Evolutionary conservation across 2,797 vertebrate species (phyloP).

Genomic region (Peromyscus attwateri): DNA sequence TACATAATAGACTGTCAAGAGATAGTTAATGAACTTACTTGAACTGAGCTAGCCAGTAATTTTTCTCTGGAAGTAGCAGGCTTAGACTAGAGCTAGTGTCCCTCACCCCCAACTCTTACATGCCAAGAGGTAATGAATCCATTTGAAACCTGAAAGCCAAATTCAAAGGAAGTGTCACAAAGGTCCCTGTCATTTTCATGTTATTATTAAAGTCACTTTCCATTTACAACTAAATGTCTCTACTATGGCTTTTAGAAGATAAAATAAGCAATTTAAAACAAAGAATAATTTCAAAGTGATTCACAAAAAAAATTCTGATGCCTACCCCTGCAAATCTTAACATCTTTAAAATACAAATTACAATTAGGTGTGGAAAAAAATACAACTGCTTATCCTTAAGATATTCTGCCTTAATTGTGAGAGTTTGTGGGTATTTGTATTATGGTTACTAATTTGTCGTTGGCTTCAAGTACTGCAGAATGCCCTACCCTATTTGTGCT

Average conservation of each 20-base stretch:
- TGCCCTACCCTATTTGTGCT: constrained; percentile 6
- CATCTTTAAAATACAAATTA: constrained; percentile 55
- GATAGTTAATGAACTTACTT: constrained; percentile 62
- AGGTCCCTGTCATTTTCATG: constrained; percentile 2
- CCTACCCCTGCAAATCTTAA: not conserved
- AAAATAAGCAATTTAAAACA: constrained; percentile 24
- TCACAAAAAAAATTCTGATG: constrained; percentile 39
- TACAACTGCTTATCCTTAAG: not conserved
- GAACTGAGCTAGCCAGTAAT: constrained; percentile 27
- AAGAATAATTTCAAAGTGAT: constrained; percentile 14
- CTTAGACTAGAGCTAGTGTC: not conserved
- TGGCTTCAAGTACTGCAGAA: not conserved
- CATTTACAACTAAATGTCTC: constrained; percentile 23
- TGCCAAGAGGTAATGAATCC: constrained; percentile 49
- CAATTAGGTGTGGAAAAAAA: constrained; percentile 11
- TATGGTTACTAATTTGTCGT: not conserved
- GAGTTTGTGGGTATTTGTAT: not conserved
- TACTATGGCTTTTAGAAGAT: constrained; percentile 21
- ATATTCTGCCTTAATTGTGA: not conserved
- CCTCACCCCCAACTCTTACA: not conserved
- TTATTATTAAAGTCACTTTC: constrained; percentile 67
- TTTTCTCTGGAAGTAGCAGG: constrained; percentile 25
- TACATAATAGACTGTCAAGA: constrained; percentile 48
- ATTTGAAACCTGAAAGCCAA: constrained; percentile 61
- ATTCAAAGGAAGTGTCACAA: constrained; percentile 47